Percentiles rank a stretch among this genome's conserved stretches.
Conservation (phyloP, 2,113 vertebrate species). For the Pachyramphus minor region DNA sequence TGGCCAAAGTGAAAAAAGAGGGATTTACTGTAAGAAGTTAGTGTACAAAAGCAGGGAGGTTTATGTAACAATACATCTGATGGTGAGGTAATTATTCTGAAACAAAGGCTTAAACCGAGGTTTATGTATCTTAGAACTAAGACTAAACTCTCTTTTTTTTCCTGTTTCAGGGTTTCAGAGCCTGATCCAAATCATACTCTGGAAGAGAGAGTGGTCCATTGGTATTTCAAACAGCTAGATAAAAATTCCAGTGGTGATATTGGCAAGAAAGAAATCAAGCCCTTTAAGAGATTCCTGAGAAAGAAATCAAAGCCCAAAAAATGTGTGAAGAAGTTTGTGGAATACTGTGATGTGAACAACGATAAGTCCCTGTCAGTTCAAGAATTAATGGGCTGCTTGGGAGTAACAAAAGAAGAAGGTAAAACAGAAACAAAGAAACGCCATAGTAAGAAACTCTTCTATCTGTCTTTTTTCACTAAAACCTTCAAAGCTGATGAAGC, state of each 20-base stretch:
- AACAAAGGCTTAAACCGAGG: background rate
- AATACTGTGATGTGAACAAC: slow-evolving; percentile 91
- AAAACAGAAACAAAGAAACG: slow-evolving; percentile 62
- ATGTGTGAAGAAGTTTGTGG: slow-evolving; percentile 96
- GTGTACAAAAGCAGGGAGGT: background rate
- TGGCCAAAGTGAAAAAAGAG: background rate
- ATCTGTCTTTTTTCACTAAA: background rate
- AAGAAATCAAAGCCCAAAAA: slow-evolving; percentile 98
- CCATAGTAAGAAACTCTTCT: slow-evolving; percentile 63
- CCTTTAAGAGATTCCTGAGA: slow-evolving; percentile 91
- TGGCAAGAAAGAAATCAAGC: slow-evolving; percentile 96
- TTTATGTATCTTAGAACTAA: background rate
- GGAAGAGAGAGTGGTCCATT: slow-evolving; percentile 94
- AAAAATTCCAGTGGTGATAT: slow-evolving; percentile 93
- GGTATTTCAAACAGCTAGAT: slow-evolving; percentile 95
- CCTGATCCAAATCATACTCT: slow-evolving; percentile 95
- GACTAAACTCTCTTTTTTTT: background rate
- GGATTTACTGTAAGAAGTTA: background rate
- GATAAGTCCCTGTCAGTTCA: slow-evolving; percentile 90
- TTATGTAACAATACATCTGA: background rate
- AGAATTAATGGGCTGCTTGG: slow-evolving; percentile 94
- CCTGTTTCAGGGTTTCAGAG: slow-evolving; percentile 81
- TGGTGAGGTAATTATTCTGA: background rate
- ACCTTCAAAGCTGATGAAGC: background rate
- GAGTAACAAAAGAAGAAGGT: slow-evolving; percentile 88